Evolutionary conservation across 2,797 vertebrate species (phyloP).

Genomic region (Tiaroga cobitis): DNA sequence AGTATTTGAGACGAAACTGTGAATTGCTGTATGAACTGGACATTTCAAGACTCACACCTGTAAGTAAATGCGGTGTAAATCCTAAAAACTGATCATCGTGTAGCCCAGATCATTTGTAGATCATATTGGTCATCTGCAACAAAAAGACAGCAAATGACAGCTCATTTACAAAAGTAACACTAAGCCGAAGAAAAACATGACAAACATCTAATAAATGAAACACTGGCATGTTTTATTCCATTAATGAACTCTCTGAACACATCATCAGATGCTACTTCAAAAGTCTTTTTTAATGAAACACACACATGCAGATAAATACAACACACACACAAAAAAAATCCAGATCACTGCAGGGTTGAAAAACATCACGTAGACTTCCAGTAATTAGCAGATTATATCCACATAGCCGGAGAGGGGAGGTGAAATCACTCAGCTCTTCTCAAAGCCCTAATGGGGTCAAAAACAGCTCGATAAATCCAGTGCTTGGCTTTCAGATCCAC

Average conservation of each 20-base stretch:
- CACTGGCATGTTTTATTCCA: constrained; percentile 43
- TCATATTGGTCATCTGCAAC: no score
- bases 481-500: constrained; percentile 22
- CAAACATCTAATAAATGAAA: constrained; percentile 44
- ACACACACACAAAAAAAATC: neutral
- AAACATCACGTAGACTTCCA: constrained; percentile 42
- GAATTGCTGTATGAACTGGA: no score
- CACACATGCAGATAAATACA: constrained; percentile 1
- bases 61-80: no score
- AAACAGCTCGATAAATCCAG: constrained; percentile 24
- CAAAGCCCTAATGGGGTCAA: constrained; percentile 16
- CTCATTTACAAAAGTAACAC: constrained; percentile 50
- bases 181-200: constrained; percentile 40
- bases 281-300: constrained; percentile 34
- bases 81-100: no score
- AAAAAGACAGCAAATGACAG: constrained; percentile 1
- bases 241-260: constrained; percentile 26
- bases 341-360: constrained; percentile 36
- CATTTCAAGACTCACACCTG: no score
- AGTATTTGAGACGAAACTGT: no score
- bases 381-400: constrained; percentile 51
- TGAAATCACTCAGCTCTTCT: constrained; percentile 29
- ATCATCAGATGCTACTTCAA: neutral
- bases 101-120: no score
- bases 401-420: constrained; percentile 39